Evolutionary conservation across 2,113 vertebrate species (phyloP), one percentile per base, ranked within the genome.

Genomic region (Mobula hypostoma): DNA sequence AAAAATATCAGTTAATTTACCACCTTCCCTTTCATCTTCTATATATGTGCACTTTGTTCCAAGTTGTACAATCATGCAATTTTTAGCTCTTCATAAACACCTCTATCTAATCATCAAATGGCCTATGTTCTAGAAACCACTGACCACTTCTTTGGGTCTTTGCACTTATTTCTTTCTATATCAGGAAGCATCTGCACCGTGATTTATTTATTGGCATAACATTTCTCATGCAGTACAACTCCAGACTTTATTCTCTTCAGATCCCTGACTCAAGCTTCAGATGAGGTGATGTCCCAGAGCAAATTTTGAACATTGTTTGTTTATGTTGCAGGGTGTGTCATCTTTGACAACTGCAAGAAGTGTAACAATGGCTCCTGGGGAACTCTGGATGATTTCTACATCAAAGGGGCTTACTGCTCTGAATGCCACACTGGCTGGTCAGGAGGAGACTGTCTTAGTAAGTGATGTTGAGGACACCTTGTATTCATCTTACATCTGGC

Each of bases 271-370:
- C 14, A 79, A 21, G n/a, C 58, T 88, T 88, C 61, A 66, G 29
- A 7, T 66, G 61, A 66, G 56, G 2, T 94, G 83, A 61, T 11
- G 24, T 58, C 56, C 27, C 9, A 2, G 24, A n/a, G 58, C 56
- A n/a, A 24, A 29, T 87, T 8, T 29, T 74, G 36, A 74, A 56
- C 29, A 24, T 93, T 24, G 77, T 56, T 21, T 83, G 78, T 97
- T 97, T 94, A 78, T 95, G 48, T 95, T 96, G 58, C 94, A 98
- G 97, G 97, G 76, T 98, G 97, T 95, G 98, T 98, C 96, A 98
- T 99, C 95, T 99, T 99, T 96, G 98, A 99, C 95, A 99, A 99
- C 97, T 99, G 99, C 95, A 99, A 98, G 96, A 97, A 97, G 56
- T 99, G 99, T 95, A 97, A 97, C 94, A 99, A 99, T 0, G 99